phyloP scores from a whole-genome alignment of 2,113 vertebrate species.

The Megaleporinus macrocephalus region DNA sequence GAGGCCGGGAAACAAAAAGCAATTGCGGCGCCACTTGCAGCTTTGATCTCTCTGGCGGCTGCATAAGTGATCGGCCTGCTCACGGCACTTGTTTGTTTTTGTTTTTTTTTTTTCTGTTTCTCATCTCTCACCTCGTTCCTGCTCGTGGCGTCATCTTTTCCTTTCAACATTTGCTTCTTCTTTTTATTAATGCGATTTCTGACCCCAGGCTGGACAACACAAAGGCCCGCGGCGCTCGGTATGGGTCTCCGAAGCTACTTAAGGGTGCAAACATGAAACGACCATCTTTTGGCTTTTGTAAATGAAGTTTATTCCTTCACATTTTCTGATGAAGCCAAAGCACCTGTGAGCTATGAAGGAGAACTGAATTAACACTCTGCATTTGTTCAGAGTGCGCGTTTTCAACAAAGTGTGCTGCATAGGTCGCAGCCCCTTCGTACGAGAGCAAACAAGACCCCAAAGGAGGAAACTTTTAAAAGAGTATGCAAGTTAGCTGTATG shows the following conservation, averaged over 20 bases:
- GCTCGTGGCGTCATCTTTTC: constrained; percentile 40
- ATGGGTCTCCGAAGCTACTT: constrained; percentile 44
- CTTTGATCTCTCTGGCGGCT: constrained; percentile 47
- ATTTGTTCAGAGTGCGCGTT: constrained; percentile 22
- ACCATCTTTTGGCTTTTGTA: constrained; percentile 27
- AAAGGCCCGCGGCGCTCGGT: constrained; percentile 25
- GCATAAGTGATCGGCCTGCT: constrained; percentile 51
- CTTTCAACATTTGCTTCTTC: constrained; percentile 29
- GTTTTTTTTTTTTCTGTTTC: neutral
- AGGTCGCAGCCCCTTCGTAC: neutral
- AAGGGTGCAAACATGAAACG: constrained; percentile 45
- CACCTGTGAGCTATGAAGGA: constrained; percentile 25
- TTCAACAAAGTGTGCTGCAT: constrained; percentile 26
- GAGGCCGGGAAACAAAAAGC: constrained; percentile 20
- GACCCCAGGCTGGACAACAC: constrained; percentile 37
- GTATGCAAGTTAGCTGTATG: neutral
- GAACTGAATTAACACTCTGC: neutral
- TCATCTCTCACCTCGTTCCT: constrained; percentile 40
- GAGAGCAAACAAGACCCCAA: neutral
- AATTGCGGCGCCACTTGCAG: constrained; percentile 38
- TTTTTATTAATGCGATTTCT: constrained; percentile 21
- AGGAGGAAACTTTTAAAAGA: neutral
- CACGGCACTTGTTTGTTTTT: constrained; percentile 44
- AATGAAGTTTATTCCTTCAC: constrained; percentile 47
- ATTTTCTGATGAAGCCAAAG: constrained; percentile 36